These are phyloP conservation scores for Cinara cedri DNA, from an alignment of 2,888 invertebrate genomes.

Conservation along the genomic window DNA sequence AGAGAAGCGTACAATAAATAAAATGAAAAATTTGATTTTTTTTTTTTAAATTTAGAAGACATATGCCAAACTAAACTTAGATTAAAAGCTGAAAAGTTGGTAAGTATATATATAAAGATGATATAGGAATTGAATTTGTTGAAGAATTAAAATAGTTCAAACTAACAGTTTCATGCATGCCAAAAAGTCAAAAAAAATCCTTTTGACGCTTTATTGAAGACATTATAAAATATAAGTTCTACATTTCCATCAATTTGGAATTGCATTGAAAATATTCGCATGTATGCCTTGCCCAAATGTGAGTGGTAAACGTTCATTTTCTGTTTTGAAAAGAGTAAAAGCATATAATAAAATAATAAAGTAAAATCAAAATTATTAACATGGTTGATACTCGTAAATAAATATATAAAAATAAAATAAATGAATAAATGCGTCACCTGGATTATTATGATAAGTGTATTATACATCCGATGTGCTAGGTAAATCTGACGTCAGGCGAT, in stretches of 20 bases:
- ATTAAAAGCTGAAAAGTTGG: slow-evolving; percentile 1
- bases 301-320: slow-evolving; percentile 18
- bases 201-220: background rate
- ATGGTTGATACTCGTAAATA: no score
- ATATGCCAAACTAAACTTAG: background rate
- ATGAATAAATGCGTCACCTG: no score
- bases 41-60: slow-evolving; percentile 21
- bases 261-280: slow-evolving; percentile 16
- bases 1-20: slow-evolving; percentile 13
- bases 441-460: no score
- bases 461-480: no score
- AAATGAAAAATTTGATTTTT: no score
- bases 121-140: background rate
- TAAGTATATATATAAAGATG: background rate
- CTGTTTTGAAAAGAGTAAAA: slow-evolving; percentile 1
- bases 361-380: no score
- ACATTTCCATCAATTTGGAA: slow-evolving; percentile 21
- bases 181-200: slow-evolving; percentile 8
- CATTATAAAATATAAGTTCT: slow-evolving; percentile 1
- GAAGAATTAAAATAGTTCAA: background rate
- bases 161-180: background rate
- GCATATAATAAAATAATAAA: no score
- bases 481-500: no score
- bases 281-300: slow-evolving; percentile 12
- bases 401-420: no score